Conservation (phyloP, 2,797 vertebrate species). For the Pelobates cultripes region DNA sequence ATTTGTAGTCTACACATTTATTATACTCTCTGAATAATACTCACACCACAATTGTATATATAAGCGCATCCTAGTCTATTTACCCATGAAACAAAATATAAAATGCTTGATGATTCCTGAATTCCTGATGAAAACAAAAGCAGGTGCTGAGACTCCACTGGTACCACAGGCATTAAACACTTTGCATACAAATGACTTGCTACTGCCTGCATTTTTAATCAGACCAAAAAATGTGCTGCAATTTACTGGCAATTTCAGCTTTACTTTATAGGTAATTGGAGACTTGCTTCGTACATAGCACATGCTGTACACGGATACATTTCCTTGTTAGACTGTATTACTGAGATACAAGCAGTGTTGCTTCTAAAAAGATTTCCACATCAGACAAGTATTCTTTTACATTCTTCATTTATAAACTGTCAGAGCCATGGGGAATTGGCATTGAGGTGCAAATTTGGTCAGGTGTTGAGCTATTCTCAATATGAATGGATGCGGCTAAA, state of each 20-base stretch:
- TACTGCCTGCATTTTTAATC: constrained; percentile 13
- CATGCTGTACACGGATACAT: background rate
- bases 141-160: background rate
- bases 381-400: background rate
- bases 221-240: constrained; percentile 19
- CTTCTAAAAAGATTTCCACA: no score
- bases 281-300: background rate
- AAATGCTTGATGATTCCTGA: background rate
- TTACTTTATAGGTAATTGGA: constrained; percentile 1
- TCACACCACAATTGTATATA: no score
- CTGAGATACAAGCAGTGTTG: background rate
- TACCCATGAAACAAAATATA: no score
- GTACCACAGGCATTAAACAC: constrained; percentile 11
- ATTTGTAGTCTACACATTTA: no score
- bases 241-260: constrained; percentile 1
- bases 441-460: no score
- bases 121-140: background rate
- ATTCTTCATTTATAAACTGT: background rate
- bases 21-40: no score
- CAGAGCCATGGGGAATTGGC: no score
- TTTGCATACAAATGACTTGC: background rate
- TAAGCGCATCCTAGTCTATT: no score
- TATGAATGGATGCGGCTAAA: no score
- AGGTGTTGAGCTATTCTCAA: no score
- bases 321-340: constrained; percentile 10